These are phyloP conservation scores for Drosophila rhopaloa DNA, from an alignment of 1,140 invertebrate species.

Conservation along the genomic window DNA sequence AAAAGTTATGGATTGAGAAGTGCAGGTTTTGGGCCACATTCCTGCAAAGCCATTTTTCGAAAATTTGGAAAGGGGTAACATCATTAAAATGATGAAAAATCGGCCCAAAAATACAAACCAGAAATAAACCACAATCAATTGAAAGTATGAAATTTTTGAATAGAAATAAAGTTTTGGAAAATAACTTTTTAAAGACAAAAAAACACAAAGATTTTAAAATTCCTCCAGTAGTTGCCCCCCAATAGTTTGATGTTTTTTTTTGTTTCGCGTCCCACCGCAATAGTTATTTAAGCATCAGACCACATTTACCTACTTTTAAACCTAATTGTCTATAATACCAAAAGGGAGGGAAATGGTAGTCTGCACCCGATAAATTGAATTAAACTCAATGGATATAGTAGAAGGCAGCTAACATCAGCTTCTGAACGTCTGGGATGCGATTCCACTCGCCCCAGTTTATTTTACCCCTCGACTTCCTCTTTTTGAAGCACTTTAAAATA, in stretches of 20 bases:
- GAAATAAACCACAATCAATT: too few relatives aligned
- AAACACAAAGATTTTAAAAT: too few relatives aligned
- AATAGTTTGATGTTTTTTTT: too few relatives aligned
- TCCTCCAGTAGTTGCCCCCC: too few relatives aligned
- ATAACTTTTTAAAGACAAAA: too few relatives aligned
- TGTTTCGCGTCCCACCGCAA: slow-evolving; percentile 7
- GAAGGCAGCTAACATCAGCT: slow-evolving; percentile 38
- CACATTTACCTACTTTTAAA: slow-evolving; percentile 51
- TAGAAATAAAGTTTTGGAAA: too few relatives aligned
- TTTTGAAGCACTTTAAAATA: slow-evolving; percentile 56
- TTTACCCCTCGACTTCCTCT: slow-evolving; percentile 2
- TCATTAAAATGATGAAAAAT: slow-evolving; percentile 1
- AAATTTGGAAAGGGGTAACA: slow-evolving; percentile 22
- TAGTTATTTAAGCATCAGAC: slow-evolving; percentile 39
- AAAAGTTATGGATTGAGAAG: too few relatives aligned
- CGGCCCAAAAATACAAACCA: background rate
- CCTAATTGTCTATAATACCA: slow-evolving; percentile 10
- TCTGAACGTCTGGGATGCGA: slow-evolving; percentile 15
- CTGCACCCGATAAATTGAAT: slow-evolving; percentile 58
- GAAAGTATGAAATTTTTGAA: too few relatives aligned
- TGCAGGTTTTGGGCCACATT: too few relatives aligned
- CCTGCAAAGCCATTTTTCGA: background rate
- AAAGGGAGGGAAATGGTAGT: background rate
- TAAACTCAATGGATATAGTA: slow-evolving; percentile 57
- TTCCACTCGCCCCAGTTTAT: background rate